These are phyloP conservation scores for Setophaga kirtlandii DNA, from an alignment of 2,113 vertebrate species.

Conservation along the genomic window DNA sequence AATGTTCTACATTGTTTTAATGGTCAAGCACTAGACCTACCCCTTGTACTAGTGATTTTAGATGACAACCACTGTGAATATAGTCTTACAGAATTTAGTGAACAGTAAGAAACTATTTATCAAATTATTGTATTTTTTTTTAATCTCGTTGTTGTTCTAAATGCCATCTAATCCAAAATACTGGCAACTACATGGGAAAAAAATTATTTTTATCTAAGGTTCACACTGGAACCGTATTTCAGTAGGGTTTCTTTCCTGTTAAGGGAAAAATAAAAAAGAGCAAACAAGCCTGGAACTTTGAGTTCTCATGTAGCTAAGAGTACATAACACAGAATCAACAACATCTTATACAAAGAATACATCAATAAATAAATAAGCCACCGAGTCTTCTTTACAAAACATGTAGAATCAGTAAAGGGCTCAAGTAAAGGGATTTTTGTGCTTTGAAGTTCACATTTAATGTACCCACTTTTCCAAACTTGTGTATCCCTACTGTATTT, in stretches of 20 bases:
- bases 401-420: not conserved
- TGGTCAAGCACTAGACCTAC: not conserved
- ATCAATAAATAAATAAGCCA: slow-evolving; percentile 19
- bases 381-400: not conserved
- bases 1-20: not conserved
- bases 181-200: not conserved
- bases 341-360: not conserved
- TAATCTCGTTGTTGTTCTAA: not conserved
- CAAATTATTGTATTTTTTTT: not conserved
- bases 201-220: not conserved
- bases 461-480: not conserved
- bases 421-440: not conserved
- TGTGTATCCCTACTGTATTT: not conserved
- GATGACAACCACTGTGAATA: not conserved
- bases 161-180: not conserved
- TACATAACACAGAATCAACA: not conserved
- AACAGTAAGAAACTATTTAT: not conserved
- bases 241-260: not conserved
- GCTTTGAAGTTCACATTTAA: not conserved
- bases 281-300: not conserved
- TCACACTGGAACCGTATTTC: not conserved
- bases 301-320: not conserved
- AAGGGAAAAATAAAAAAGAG: too few relatives aligned
- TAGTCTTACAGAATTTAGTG: not conserved
- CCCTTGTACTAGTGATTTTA: not conserved